Percentiles rank a stretch among this genome's conserved stretches.
These are phyloP conservation scores for Danaus chrysippus DNA, from an alignment of 2,888 invertebrate genomes.

Conservation along the genomic window DNA sequence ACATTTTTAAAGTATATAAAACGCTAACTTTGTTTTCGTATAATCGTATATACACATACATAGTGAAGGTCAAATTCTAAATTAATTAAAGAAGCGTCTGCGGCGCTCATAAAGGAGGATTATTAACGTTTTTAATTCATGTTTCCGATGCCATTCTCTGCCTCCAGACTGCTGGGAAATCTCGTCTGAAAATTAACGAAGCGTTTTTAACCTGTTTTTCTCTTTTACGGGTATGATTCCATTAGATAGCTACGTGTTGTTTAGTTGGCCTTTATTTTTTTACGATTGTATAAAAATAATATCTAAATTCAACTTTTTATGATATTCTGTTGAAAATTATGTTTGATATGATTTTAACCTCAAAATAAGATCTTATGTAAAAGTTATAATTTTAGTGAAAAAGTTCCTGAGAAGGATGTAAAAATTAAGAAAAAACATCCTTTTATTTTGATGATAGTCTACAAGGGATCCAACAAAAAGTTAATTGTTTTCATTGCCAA, in stretches of 20 bases:
- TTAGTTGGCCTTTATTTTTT: conserved; percentile 60
- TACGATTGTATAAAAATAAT: conserved; percentile 29
- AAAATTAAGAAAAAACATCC: conserved; percentile 41
- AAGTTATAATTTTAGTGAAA: too few species aligned
- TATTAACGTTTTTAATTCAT: conserved; percentile 78
- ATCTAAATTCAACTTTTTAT: conserved; percentile 19
- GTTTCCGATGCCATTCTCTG: conserved; percentile 62
- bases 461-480: conserved; percentile 65
- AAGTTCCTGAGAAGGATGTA: conserved; percentile 45
- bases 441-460: conserved; percentile 30
- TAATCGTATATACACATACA: neutral
- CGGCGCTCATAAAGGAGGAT: conserved; percentile 71
- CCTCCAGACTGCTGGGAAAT: conserved; percentile 70
- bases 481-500: conserved; percentile 78
- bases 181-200: conserved; percentile 76
- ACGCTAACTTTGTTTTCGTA: neutral
- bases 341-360: neutral
- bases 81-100: conserved; percentile 34
- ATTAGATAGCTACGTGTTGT: conserved; percentile 65
- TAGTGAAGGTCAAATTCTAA: conserved; percentile 33
- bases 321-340: neutral
- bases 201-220: conserved; percentile 63
- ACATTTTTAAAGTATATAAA: too few species aligned
- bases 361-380: conserved; percentile 16
- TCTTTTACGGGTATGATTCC: conserved; percentile 61